Percentiles rank a stretch among this genome's conserved stretches.
These are phyloP conservation scores for Drosophila heteroneura DNA, from an alignment of 2,888 invertebrate genomes.

Conservation along the genomic window DNA sequence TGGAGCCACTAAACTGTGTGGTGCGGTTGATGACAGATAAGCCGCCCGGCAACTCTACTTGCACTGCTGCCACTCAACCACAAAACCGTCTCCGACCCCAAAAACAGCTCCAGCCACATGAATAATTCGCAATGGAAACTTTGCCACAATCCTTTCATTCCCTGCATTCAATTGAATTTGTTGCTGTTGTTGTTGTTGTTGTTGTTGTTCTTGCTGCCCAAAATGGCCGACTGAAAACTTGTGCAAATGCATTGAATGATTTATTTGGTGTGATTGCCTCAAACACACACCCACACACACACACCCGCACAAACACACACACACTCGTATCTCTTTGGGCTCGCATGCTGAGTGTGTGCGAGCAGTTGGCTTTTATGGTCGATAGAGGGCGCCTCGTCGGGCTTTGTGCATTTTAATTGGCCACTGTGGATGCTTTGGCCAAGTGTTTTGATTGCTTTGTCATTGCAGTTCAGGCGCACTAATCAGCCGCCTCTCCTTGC, in stretches of 20 bases:
- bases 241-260: constrained; percentile 77
- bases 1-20: constrained; percentile 76
- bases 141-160: constrained; percentile 26
- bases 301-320: neutral
- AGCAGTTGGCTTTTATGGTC: constrained; percentile 62
- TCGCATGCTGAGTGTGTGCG: constrained; percentile 40
- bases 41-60: neutral
- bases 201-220: constrained; percentile 35
- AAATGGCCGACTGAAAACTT: constrained; percentile 64
- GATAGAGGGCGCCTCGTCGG: constrained; percentile 64
- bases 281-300: constrained; percentile 36
- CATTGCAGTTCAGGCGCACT: constrained; percentile 58
- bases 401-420: constrained; percentile 79
- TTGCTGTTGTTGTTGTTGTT: constrained; percentile 4
- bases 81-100: constrained; percentile 17
- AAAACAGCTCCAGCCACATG: constrained; percentile 43
- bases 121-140: constrained; percentile 67
- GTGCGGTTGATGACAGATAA: constrained; percentile 76
- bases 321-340: constrained; percentile 1
- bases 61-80: neutral
- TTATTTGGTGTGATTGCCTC: constrained; percentile 80
- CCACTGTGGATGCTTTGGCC: constrained; percentile 60
- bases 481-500: constrained; percentile 55
- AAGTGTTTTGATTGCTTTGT: constrained; percentile 81
- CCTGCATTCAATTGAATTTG: neutral